Evolutionary conservation across 2,113 vertebrate species (phyloP).

Genomic region (Sterna hirundo): DNA sequence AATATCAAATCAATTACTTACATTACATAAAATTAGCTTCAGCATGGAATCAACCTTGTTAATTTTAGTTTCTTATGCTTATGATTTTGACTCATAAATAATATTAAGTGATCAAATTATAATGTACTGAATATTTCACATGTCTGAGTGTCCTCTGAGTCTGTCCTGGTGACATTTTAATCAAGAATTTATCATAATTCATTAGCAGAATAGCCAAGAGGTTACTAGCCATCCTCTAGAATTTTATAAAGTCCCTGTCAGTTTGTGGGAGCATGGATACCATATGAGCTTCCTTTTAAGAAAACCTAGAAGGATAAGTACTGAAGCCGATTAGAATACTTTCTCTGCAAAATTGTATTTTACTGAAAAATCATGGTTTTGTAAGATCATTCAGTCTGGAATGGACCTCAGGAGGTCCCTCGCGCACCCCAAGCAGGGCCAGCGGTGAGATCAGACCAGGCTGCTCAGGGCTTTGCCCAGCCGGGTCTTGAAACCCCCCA

Average conservation of each 20-base stretch:
- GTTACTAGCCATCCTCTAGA: neutral
- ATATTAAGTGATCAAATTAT: neutral
- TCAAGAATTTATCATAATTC: neutral
- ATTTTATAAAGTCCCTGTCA: neutral
- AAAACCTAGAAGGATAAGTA: neutral
- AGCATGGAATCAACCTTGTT: neutral
- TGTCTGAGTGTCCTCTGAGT: neutral
- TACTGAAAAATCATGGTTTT: neutral
- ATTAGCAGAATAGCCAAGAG: neutral
- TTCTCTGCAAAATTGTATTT: neutral
- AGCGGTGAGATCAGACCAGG: neutral
- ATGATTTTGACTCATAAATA: constrained; percentile 1
- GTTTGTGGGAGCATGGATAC: neutral
- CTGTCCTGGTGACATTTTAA: neutral
- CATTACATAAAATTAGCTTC: neutral
- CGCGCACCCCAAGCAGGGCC: neutral
- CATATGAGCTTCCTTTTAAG: neutral
- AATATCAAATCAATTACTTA: neutral
- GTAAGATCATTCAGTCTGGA: neutral
- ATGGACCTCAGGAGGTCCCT: neutral
- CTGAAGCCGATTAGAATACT: neutral
- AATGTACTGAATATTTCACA: neutral
- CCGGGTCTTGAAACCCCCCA: accelerated
- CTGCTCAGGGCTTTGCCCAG: neutral
- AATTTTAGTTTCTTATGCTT: neutral